Percentiles rank a stretch among this genome's conserved stretches.
Evolutionary conservation across 2,888 invertebrate genomes (phyloP).

Genomic region (Caenorhabditis angaria): DNA sequence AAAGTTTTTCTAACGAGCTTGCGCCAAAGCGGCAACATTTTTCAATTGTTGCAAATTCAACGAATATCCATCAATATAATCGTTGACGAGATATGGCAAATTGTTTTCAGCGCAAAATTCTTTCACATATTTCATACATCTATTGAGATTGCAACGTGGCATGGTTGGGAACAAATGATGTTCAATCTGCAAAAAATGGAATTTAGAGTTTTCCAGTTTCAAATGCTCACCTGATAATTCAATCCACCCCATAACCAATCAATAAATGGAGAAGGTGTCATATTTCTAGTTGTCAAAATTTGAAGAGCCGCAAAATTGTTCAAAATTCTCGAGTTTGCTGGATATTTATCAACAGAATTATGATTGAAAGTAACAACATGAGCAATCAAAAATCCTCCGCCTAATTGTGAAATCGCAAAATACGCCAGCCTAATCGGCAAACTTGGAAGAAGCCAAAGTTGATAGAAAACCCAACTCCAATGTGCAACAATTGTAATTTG

Average conservation of each 20-base stretch:
- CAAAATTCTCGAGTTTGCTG: conserved; percentile 66
- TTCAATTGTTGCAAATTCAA: conserved; percentile 61
- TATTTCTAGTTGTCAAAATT: conserved; percentile 70
- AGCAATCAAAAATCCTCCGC: conserved; percentile 64
- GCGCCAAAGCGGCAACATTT: conserved; percentile 64
- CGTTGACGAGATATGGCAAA: conserved; percentile 66
- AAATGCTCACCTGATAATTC: conserved; percentile 60
- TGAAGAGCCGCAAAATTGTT: conserved; percentile 71
- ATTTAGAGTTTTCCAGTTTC: background rate
- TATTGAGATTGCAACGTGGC: conserved; percentile 68
- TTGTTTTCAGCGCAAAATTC: conserved; percentile 62
- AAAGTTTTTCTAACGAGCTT: conserved; percentile 23
- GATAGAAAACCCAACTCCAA: conserved; percentile 67
- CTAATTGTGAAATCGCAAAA: conserved; percentile 65
- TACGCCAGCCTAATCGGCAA: conserved; percentile 55
- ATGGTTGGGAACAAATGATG: conserved; percentile 72
- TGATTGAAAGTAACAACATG: conserved; percentile 71
- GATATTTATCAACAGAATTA: conserved; percentile 71
- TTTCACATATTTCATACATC: conserved; percentile 58
- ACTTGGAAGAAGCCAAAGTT: conserved; percentile 64
- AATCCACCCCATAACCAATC: conserved; percentile 72
- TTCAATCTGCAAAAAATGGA: conserved; percentile 55
- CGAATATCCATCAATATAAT: conserved; percentile 65
- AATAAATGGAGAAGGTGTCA: conserved; percentile 66
- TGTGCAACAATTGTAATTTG: conserved; percentile 54